Conservation (phyloP, 2,113 vertebrate genomes). For the Dicerorhinus sumatrensis region DNA sequence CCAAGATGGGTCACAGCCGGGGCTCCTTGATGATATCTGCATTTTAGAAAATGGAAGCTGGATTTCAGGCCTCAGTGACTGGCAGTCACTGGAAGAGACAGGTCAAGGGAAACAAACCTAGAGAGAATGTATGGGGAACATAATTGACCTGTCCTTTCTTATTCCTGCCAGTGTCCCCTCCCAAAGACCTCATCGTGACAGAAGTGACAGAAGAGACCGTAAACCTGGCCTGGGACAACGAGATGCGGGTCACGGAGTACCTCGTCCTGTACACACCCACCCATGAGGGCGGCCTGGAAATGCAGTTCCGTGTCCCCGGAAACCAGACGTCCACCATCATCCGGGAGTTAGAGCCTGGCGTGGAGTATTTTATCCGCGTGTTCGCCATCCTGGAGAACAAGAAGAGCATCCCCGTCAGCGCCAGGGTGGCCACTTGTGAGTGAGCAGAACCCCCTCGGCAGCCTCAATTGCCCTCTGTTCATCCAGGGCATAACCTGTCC, state of each 20-base stretch:
- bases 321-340: constrained; percentile 93
- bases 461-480: accelerated
- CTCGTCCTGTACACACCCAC: constrained; percentile 95
- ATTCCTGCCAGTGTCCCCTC: constrained; percentile 91
- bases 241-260: constrained; percentile 95
- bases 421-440: constrained; percentile 95
- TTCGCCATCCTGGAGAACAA: constrained; percentile 96
- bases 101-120: background rate
- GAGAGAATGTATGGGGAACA: background rate
- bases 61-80: background rate
- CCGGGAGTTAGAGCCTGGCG: constrained; percentile 94
- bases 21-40: background rate
- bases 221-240: constrained; percentile 96
- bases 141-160: constrained; percentile 49
- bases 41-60: background rate
- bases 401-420: constrained; percentile 96
- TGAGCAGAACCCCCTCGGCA: background rate
- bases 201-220: constrained; percentile 94
- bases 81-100: background rate
- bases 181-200: constrained; percentile 93
- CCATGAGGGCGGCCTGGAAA: constrained; percentile 91
- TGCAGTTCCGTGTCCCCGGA: constrained; percentile 94
- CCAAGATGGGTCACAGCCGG: background rate
- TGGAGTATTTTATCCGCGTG: constrained; percentile 97
- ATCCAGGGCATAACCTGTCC: accelerated